Evolutionary conservation across 2,113 vertebrate species (phyloP), one percentile per base, ranked within the genome.

Genomic region (Acrocephalus kingi): DNA sequence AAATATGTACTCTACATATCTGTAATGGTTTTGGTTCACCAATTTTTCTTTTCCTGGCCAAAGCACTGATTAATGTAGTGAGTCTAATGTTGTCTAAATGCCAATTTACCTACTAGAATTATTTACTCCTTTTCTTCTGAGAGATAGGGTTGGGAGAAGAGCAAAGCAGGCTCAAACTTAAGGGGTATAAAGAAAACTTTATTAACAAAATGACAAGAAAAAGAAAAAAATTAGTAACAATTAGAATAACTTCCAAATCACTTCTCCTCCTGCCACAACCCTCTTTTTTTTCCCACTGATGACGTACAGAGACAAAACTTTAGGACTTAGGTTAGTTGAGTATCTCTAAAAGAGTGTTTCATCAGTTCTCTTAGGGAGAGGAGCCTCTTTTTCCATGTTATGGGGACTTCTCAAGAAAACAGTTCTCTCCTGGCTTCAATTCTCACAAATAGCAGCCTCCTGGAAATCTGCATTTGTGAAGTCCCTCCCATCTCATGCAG

Each of bases 1-100:
- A 58, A 0, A 6, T 23, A 43, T 12, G 9, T 28, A 23, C 2
- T 35, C 8, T 23, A 37, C 2, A 11, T 39, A n/a, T 35, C n/a
- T 35, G 6, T 35, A 59, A 14, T 35, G n/a, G 15, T 35, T 59
- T 35, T 7, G 15, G 15, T 35, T 35, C 23, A 35, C 22, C n/a
- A 59, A 16, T 16, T 59, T 35, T 59, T 59, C 4, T 4, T 35
- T 59, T 35, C n/a, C 35, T 35, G n/a, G n/a, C 22, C 56, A 59
- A 35, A 3, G 10, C 56, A 59, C 22, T 23, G 35, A 59, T 59
- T 59, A 10, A 59, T 11, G 15, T 35, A 15, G 33, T 9, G 13
- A 22, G n/a, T 24, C n/a, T 35, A 59, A 59, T 35, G 22, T n/a
- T 58, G 33, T 59, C 56, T 59, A 59, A 59, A 59, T 4, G 10